Base-by-base conservation (phyloP, 2,888 invertebrate genomes). In the Syritta pipiens region DNA sequence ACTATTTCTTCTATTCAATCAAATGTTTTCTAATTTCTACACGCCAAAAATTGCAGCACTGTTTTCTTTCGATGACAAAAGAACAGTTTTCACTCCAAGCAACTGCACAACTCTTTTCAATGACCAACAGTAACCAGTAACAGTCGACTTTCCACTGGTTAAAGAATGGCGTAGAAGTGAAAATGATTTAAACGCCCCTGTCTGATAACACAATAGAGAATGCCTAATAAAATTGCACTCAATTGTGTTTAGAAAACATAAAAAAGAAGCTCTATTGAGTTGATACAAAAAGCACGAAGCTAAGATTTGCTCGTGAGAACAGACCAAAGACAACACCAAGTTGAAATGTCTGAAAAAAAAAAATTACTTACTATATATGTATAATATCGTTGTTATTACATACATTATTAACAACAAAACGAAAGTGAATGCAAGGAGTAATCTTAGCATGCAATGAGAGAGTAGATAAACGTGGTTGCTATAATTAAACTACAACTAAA, bases 391-490 rank as follows among this genome's bases (percentile, higher is more conserved):
- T 55, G 37, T 32, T 32, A 46, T 14, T 57, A 28, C n/a, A 28
- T 35, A 14, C 10, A 3, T 32, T 32, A 32, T 22, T 17, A 37
- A 22, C 24, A 30, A 30, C 24, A 30, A 63, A 76, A 76, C 44
- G 69, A 76, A 76, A 76, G 76, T 51, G 69, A 76, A 57, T 17
- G 37, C 57, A 37, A n/a, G 28, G 32, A 59, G 44, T 20, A 26
- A 7, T 26, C 7, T 2, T 3, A 37, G 35, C 24, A 19, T 53
- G 48, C 42, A 53, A 42, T 20, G n/a, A 37, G 17, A 17, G 55
- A 44, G 17, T 28, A 14, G 44, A 40, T 32, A 63, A n/a, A n/a
- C 26, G 3, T 7, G n/a, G 40, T 55, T 26, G 35, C 10, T 60
- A 6, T 55, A 72, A 72, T 44, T 20, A 24, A 60, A 53, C 12